Percentiles rank a stretch among this genome's conserved stretches.
Conservation (phyloP, 2,888 invertebrate genomes). For the Hofmannophila pseudospretella region DNA sequence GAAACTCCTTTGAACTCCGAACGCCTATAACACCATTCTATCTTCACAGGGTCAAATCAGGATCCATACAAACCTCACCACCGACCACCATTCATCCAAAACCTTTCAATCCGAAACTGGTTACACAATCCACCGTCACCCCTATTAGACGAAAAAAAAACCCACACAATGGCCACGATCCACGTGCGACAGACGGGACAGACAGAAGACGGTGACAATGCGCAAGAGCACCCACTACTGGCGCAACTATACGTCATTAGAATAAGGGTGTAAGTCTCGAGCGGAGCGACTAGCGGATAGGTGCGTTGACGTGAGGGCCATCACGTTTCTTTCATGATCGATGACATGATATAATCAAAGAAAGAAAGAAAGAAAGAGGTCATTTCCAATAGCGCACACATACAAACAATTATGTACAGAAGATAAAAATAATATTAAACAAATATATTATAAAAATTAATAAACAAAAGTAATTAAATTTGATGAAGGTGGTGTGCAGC, state of each 20-base stretch:
- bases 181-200: constrained; percentile 22
- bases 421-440: too few relatives aligned
- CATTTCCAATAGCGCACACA: too few relatives aligned
- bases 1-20: too few relatives aligned
- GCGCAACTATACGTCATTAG: constrained; percentile 13
- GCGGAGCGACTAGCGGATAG: not conserved
- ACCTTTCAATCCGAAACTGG: constrained; percentile 1
- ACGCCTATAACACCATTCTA: too few relatives aligned
- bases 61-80: not conserved
- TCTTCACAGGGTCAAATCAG: not conserved
- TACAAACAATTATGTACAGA: too few relatives aligned
- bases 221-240: constrained; percentile 19
- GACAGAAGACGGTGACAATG: constrained; percentile 15
- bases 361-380: too few relatives aligned
- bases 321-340: too few relatives aligned
- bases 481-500: too few relatives aligned
- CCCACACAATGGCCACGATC: constrained; percentile 19
- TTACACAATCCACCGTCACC: constrained; percentile 12
- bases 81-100: not conserved
- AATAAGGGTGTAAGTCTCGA: constrained; percentile 14
- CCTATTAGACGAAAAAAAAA: constrained; percentile 8
- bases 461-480: too few relatives aligned
- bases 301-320: too few relatives aligned
- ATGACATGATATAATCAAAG: too few relatives aligned
- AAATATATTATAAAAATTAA: too few relatives aligned